Base-by-base conservation (phyloP, 2,797 vertebrate species). In the Cryptoprocta ferox region DNA sequence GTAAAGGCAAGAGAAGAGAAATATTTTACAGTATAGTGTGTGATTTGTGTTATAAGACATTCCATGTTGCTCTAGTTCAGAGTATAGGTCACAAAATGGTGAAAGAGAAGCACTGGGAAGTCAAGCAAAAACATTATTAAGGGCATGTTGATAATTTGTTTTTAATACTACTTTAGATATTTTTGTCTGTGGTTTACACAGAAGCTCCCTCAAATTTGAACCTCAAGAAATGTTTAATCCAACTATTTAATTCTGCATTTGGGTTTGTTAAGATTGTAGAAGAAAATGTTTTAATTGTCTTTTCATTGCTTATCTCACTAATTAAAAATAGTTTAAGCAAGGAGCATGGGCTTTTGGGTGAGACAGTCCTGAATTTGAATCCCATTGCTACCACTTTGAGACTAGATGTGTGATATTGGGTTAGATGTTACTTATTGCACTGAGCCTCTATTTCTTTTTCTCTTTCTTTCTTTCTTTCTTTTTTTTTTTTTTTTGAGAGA, bases 281-380 rank as follows among this genome's bases (percentile, higher is more conserved):
- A 84, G 79, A 90, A 96, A 86, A 81, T 94, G 85, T 65, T 93
- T 90, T 90, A 30, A 86, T 81, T 91, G 14, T 91, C n/a, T 78
- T 84, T 84, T 90, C 79, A 84, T 53, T 79, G 85, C 85, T 71
- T 53, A 26, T 35, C 65, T 90, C 24, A 53, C 59, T 65, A 80
- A 65, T 85, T 85, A 80, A 42, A 95, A 70, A 92, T 63, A 88
- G 32, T 73, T 85, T 65, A 80, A 86, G 18, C 56, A 90, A 66
- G 73, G 63, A 90, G 5, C 18, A 7, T 53, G 30, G 42, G 42
- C 53, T 84, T 89, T 59, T 71, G 45, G 84, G 18, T 85, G 9
- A 68, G 59, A 76, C 28, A 83, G 24, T 90, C 26, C 65, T 85
- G 53, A 85, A 79, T 93, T 79, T 89, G 79, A 93, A 78, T 93